Evolutionary conservation across 2,888 invertebrate species (phyloP), one percentile per base, ranked within the genome.

Genomic region (Drosophila pegasa): DNA sequence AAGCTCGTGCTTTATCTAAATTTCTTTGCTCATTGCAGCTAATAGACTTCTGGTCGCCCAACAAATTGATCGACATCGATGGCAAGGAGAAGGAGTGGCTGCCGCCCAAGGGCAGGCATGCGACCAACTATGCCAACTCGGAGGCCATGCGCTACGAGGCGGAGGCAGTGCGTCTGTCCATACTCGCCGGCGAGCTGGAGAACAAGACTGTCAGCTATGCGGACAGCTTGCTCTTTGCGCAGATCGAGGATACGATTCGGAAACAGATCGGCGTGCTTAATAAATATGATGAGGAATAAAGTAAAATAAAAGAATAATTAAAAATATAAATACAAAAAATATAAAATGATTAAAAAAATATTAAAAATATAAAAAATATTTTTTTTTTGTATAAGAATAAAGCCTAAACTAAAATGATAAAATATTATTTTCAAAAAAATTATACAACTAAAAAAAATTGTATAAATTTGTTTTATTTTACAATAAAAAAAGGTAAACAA

Each of bases 81-180:
- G 94, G 94, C 1, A 93, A 93, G 84, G 94, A 93, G 80, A 94
- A 93, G 50, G 94, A 95, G 75, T 95, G 94, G 93, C 92, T 94
- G 29, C 90, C 96, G 22, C 96, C 97, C 0, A 93, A 94, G 75
- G 94, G 94, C 7, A 93, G 94, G 71, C 92, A 81, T 41, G 40
- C 93, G 65, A 94, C 94, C 70, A 95, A 95, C 89, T 96, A 95
- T 89, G 90, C 91, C 61, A 96, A 96, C 86, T 96, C 96, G 70
- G 94, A 94, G 22, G 96, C 96, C 1, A 93, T 97, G 50, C 93
- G 94, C 70, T 97, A 96, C 89, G 95, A 97, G 92, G 97, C 97
- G 37, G 94, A 94, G 75, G 96, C 96, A 91, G 96, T 95, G 55
- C 94, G 96, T 81, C 93, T 94, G 68, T 96, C 96, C 84, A 94